Conservation (phyloP, 2,888 invertebrate genomes). For the Macaria notata region DNA sequence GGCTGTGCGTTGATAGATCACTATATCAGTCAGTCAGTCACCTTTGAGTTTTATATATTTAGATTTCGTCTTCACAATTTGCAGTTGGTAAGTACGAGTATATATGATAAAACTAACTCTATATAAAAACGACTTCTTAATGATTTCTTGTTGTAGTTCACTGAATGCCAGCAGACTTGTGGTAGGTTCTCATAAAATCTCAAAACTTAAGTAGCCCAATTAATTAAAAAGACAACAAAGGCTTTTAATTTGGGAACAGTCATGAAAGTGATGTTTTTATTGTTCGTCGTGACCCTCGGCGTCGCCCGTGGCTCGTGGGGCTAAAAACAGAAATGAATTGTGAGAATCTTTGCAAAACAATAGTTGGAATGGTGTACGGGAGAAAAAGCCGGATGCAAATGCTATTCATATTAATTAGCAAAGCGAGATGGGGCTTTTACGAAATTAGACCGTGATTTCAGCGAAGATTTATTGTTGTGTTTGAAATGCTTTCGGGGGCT, state of each 20-base stretch:
- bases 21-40: no score
- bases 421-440: constrained; percentile 82
- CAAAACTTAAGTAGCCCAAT: constrained; percentile 19
- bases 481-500: constrained; percentile 77
- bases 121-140: no score
- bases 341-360: constrained; percentile 80
- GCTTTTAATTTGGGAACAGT: constrained; percentile 57
- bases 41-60: no score
- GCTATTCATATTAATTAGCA: constrained; percentile 83
- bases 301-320: constrained; percentile 50
- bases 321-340: constrained; percentile 79
- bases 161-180: no score
- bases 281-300: constrained; percentile 68
- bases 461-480: constrained; percentile 81
- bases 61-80: no score
- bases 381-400: constrained; percentile 83
- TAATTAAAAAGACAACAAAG: constrained; percentile 49
- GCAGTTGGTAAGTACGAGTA: no score
- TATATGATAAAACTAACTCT: no score
- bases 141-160: no score
- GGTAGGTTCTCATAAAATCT: constrained; percentile 5
- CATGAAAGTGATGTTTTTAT: constrained; percentile 66
- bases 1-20: no score
- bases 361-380: constrained; percentile 79
- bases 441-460: constrained; percentile 82